Evolutionary conservation across 2,888 invertebrate genomes (phyloP).

Genomic region (Tachina lurida): DNA sequence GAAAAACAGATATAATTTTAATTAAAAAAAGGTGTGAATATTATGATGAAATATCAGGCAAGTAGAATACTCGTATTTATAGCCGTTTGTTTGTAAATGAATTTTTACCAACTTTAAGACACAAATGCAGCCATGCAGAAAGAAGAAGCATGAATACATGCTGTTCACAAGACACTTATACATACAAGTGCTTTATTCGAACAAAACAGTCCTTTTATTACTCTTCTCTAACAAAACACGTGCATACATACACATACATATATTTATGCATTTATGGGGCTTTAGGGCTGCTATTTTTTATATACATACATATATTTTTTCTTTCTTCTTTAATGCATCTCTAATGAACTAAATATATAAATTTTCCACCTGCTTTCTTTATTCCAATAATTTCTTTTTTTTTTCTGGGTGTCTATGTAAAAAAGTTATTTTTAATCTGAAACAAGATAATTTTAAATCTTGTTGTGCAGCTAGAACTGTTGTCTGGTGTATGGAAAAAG

Average conservation of each 20-base stretch:
- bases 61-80: not conserved
- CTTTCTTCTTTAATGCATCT: conserved; percentile 33
- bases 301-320: not conserved
- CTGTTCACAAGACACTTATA: conserved; percentile 33
- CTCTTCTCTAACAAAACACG: not conserved
- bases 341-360: conserved; percentile 52
- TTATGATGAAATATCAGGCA: conserved; percentile 38
- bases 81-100: not conserved
- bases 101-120: not conserved
- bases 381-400: too few relatives aligned
- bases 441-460: conserved; percentile 16
- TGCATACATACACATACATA: not conserved
- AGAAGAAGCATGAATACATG: not conserved
- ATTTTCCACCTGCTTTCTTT: conserved; percentile 37
- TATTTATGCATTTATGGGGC: not conserved
- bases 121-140: not conserved
- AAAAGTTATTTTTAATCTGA: conserved; percentile 21
- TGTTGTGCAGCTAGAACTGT: not conserved
- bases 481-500: not conserved
- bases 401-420: conserved; percentile 4
- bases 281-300: conserved; percentile 5
- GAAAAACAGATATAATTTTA: conserved; percentile 58
- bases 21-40: conserved; percentile 67
- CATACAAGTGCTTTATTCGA: conserved; percentile 16
- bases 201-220: conserved; percentile 5